Evolutionary conservation across 2,797 vertebrate genomes (phyloP), one percentile per base, ranked within the genome.

Genomic region (Natrix natrix): DNA sequence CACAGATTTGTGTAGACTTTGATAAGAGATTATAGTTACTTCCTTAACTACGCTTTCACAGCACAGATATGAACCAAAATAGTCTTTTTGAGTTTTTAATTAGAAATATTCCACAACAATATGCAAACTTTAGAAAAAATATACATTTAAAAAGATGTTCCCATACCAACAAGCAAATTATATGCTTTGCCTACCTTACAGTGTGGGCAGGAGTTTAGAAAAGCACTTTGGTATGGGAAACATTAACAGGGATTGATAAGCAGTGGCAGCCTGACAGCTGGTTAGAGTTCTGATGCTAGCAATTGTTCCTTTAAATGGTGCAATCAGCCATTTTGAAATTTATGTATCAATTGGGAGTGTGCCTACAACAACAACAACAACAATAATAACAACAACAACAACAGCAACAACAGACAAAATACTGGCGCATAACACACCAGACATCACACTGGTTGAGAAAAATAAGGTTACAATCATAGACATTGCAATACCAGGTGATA

Each of bases 271-370:
- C 60, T 88, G 57, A 74, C 93, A 96, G 0, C 52, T 88, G 32
- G 91, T 66, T 8, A 59, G 91, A 95, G 95, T 96, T 63, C 86
- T 48, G 92, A 88, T 90, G 92, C 86, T 54, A 90, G 88, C 87
- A 95, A 94, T 93, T 95, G 95, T 94, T 96, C 96, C 94, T 97
- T 96, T 95, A 95, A 97, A 94, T 57, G 52, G 91, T 12, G n/a
- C 37, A 90, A 92, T 91, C 94, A 94, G 89, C 92, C 87, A 66
- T 32, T 95, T 95, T 86, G 92, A 8, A 92, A 63, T 78, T 93
- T 93, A 91, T 5, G 6, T 89, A 94, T 91, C 43, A 74, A 88
- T 86, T 90, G 63, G 93, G 90, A 95, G 59, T 0, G 7, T 88
- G 60, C 6, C 88, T 17, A 8, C 32, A 37, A 37, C 32, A 37